Evolutionary conservation across 1,140 invertebrate genomes (phyloP).

Genomic region (silkworm (Bombyx mori)): ASM3026992v2 NC_085117.1:14446501-14447000

Average conservation of each 20-base stretch:
- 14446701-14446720: slow-evolving; percentile 30
- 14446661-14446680: too few species aligned
- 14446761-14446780: slow-evolving; percentile 70
- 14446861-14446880: slow-evolving; percentile 56
- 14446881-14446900: slow-evolving; percentile 65
- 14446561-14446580: too few species aligned
- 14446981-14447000: slow-evolving; percentile 68
- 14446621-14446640: neutral
- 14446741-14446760: slow-evolving; percentile 67
- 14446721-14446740: slow-evolving; percentile 57
- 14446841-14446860: slow-evolving; percentile 69
- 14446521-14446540: too few species aligned
- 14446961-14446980: slow-evolving; percentile 67
- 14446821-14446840: slow-evolving; percentile 72
- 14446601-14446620: too few species aligned
- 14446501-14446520: too few species aligned
- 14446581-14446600: too few species aligned
- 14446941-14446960: slow-evolving; percentile 71
- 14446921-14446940: slow-evolving; percentile 66
- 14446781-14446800: slow-evolving; percentile 71
- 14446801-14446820: slow-evolving; percentile 71
- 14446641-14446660: too few species aligned
- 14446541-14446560: too few species aligned
- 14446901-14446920: slow-evolving; percentile 63
- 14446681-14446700: neutral